Base-by-base conservation (phyloP, 37 sponge, comb jelly and placozoan species). In the Bolinopsis microptera region DNA sequence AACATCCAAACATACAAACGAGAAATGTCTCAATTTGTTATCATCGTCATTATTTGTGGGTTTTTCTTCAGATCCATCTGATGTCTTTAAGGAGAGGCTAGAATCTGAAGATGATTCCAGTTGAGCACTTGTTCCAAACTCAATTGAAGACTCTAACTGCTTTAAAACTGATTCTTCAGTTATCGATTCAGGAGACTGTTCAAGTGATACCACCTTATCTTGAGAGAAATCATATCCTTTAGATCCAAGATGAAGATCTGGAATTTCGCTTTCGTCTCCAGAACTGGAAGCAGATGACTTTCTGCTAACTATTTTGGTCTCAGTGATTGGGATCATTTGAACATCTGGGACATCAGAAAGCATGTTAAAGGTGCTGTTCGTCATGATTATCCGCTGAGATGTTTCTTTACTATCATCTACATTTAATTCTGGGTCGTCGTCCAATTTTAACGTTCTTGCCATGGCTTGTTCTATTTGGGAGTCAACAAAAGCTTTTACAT, bases 401-500 rank as follows among this genome's bases (percentile, higher is more conserved):
- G 75, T 28, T 72, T 28, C 26, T 3, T 72, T n/a, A 21, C 21
- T 67, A 21, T 67, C 68, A 67, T 67, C 18, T 13, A 22, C 18
- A 67, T 67, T 21, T 67, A 21, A 21, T 67, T 21, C 68, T 3
- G 27, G 75, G 75, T 72, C 18, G 26, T 72, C 75, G 18, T 86
- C 90, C 2, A n/a, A 41, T 22, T 36, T 48, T 16, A 86, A 38
- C 21, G 90, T 41, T 86, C 26, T 39, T 30, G 40, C 90, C 27
- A 86, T 25, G 1, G 90, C 90, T n/a, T 39, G 3, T 41, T 34
- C 28, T 23, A 86, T 86, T 27, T 86, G 90, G 0, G 41, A 39
- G n/a, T 86, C 61, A 24, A 86, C 90, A 39, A 86, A 86, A 3
- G n/a, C 61, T 41, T 40, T 41, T 0, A 86, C 35, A 0, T 86